Conservation (phyloP, 2,113 vertebrate genomes). For the Engystomops pustulosus region DNA sequence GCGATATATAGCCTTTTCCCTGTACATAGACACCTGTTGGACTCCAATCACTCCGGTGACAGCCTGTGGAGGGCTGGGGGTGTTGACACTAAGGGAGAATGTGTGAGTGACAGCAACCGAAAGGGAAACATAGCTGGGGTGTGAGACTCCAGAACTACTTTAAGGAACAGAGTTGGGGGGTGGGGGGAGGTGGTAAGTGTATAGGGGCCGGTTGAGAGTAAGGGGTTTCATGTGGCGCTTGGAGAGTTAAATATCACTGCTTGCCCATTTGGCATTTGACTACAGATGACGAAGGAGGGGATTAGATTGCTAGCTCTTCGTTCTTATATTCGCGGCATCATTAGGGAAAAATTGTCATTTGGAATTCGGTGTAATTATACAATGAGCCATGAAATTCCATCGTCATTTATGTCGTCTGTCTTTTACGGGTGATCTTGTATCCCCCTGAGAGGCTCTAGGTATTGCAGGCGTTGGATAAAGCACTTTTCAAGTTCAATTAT, state of each 20-base stretch:
- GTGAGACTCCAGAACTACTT: constrained; percentile 39
- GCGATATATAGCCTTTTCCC: background rate
- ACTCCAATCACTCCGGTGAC: constrained; percentile 9
- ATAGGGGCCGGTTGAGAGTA: background rate
- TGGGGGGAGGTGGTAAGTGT: background rate
- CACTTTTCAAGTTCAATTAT: too few species aligned
- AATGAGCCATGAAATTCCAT: too few species aligned
- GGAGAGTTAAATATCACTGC: constrained; percentile 17
- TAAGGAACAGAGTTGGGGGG: constrained; percentile 23
- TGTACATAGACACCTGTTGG: constrained; percentile 36
- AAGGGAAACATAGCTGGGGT: constrained; percentile 33
- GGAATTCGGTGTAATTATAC: too few species aligned
- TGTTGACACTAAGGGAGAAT: background rate
- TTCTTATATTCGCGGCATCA: background rate
- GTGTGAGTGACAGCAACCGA: constrained; percentile 19
- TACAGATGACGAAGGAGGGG: background rate
- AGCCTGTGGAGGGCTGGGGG: background rate
- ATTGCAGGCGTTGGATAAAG: too few species aligned
- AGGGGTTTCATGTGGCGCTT: background rate
- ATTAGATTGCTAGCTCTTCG: constrained; percentile 18
- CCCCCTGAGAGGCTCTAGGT: background rate
- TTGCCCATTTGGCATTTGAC: background rate
- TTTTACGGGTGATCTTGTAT: background rate
- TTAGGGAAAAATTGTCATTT: too few species aligned
- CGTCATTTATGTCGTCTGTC: too few species aligned